Evolutionary conservation across 2,797 vertebrate species (phyloP).

Genomic region (Tinamus major): DNA sequence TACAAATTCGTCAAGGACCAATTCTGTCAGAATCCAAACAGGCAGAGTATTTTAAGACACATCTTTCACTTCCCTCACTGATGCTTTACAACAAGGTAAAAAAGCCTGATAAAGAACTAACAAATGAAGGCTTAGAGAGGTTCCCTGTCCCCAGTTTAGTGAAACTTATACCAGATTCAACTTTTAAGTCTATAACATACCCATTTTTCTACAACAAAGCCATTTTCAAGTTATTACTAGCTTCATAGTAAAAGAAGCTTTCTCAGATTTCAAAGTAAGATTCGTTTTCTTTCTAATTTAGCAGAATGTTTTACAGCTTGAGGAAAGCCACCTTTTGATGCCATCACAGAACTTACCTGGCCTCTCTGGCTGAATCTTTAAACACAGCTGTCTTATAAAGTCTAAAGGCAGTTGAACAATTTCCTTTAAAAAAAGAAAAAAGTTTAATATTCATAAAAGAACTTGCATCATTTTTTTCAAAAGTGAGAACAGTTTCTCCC

Average conservation of each 20-base stretch:
- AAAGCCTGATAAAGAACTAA: not conserved
- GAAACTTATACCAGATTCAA: not conserved
- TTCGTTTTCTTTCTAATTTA: not conserved
- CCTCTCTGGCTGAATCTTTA: conserved; percentile 94
- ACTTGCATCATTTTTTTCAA: not conserved
- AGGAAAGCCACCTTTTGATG: not conserved
- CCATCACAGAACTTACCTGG: conserved; percentile 84
- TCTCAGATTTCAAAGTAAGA: not conserved
- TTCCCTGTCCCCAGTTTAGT: not conserved
- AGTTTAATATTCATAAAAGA: not conserved
- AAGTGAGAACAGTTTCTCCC: not conserved
- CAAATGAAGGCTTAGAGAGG: not conserved
- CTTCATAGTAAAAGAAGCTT: not conserved
- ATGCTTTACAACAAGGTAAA: not conserved
- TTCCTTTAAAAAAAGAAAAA: conserved; percentile 77
- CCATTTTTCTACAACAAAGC: not conserved
- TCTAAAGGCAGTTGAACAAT: conserved; percentile 94
- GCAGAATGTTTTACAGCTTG: not conserved
- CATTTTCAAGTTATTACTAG: not conserved
- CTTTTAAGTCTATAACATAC: not conserved
- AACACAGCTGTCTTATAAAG: conserved; percentile 93
- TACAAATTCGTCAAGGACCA: not conserved
- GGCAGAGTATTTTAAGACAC: not conserved
- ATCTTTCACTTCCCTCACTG: not conserved
- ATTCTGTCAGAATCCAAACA: no score